phyloP scores from a whole-genome alignment of 2,113 vertebrate species.

The Platycercus adscitus region DNA sequence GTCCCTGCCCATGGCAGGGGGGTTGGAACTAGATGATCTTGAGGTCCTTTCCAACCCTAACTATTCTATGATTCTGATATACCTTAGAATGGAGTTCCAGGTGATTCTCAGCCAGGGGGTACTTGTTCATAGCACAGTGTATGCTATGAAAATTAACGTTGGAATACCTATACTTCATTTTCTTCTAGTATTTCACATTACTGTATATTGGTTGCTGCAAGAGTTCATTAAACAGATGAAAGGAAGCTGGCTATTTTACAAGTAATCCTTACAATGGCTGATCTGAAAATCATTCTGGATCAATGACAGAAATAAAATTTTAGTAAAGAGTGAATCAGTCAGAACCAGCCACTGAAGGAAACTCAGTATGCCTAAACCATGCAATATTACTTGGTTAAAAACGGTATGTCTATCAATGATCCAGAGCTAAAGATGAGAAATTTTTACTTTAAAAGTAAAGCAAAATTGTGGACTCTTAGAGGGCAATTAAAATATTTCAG shows the following conservation, averaged over 20 bases:
- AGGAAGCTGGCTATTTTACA: background rate
- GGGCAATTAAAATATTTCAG: background rate
- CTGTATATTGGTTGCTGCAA: background rate
- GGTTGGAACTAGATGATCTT: too few species aligned
- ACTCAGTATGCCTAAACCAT: background rate
- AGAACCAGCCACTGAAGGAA: background rate
- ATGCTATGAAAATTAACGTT: background rate
- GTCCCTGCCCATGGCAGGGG: too few species aligned
- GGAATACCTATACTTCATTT: background rate
- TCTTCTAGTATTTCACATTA: background rate
- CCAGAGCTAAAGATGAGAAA: background rate
- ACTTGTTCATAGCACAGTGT: background rate
- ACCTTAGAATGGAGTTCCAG: background rate
- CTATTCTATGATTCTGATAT: background rate
- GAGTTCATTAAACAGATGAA: background rate
- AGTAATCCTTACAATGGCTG: background rate
- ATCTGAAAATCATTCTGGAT: background rate
- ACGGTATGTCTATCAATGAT: accelerated
- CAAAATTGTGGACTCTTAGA: background rate
- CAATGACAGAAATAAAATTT: background rate
- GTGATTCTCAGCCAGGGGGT: background rate
- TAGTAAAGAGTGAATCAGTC: background rate
- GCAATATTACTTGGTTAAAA: background rate
- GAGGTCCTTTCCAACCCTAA: too few species aligned
- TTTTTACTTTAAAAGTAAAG: background rate